Percentiles rank a stretch among this genome's conserved stretches.
phyloP scores from a whole-genome alignment of 2,113 vertebrate genomes.

The Ellobius talpinus region DNA sequence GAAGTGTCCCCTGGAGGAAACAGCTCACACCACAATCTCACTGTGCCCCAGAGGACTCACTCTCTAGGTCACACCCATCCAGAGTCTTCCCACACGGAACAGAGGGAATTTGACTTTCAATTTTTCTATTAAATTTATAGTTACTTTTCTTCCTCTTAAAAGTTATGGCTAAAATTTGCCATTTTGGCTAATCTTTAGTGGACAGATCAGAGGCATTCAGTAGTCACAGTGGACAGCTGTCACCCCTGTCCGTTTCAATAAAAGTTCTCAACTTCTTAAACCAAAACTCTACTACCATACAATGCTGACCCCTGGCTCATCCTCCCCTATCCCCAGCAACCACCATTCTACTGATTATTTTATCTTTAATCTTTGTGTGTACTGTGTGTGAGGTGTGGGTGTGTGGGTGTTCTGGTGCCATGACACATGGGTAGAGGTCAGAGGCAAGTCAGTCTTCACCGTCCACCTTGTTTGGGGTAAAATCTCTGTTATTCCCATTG shows the following conservation, averaged over 20 bases:
- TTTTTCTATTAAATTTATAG: not conserved
- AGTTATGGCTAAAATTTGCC: not conserved
- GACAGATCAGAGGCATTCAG: rapidly evolving
- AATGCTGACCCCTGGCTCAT: not conserved
- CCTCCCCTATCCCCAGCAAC: not conserved
- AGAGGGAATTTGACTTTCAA: not conserved
- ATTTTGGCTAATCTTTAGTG: not conserved
- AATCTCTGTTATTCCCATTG: not conserved
- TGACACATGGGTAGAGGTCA: not conserved
- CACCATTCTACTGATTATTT: not conserved
- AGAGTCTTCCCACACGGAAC: too few species aligned
- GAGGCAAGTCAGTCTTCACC: not conserved
- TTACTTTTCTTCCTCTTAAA: not conserved
- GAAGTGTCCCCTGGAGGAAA: not conserved
- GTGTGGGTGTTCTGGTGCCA: too few species aligned
- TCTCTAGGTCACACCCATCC: not conserved
- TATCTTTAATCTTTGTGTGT: not conserved
- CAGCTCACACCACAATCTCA: not conserved
- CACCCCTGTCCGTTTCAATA: not conserved
- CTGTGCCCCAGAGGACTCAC: too few species aligned
- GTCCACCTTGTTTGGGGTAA: not conserved
- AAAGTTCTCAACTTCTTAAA: not conserved
- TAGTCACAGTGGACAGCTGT: not conserved
- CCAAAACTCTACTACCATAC: not conserved
- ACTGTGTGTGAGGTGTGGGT: not conserved